Base-by-base conservation (phyloP, 2,113 vertebrate species). In the Leptocoma aspasia region DNA sequence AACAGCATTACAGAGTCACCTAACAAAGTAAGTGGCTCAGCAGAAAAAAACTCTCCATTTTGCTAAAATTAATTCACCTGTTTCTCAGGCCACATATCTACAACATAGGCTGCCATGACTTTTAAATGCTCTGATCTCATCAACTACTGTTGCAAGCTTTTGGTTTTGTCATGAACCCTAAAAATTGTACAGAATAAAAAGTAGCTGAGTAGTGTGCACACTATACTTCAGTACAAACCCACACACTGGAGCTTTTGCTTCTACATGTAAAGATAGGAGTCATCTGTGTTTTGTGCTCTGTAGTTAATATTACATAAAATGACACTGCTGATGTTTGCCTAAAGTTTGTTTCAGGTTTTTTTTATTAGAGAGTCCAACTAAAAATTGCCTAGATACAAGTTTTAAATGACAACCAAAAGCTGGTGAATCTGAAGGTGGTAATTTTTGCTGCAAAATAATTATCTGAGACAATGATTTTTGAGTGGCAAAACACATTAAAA, bases 1-100 rank as follows among this genome's bases (percentile, higher is more conserved):
- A 70, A 54, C 1, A 3, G 27, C 39, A 85, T 35, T 79, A 77
- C 13, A 49, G 18, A 80, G 77, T 24, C 10, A 64, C 19, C 53
- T 17, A 5, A 2, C 13, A 69, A 44, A 60, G 7, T 16, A 45
- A 68, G n/a, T 41, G 17, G 9, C 14, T 24, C 42, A 69, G 20
- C 9, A 81, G 13, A 16, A 71, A 69, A 65, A 72, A 22, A 1
- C 0, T 1, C 6, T 22, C 4, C 3, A 39, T 56, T 71, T 41
- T 69, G 18, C 47, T 35, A 60, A 64, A 87, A 75, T 23, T 1
- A 61, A 71, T 66, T 66, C 26, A 49, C 59, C 6, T 7, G 17
- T 73, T 91, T 87, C 47, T 83, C 18, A 17, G 44, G 50, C 24
- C 28, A 76, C 0, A 0, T 12, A 53, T 10, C 52, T 37, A 57